A percentile compares a stretch with the other conserved stretches of the same genome.
These are phyloP conservation scores for sheep (Ovis aries) DNA, from an alignment of 2,113 vertebrate genomes.

Conservation along the genomic window DNA sequence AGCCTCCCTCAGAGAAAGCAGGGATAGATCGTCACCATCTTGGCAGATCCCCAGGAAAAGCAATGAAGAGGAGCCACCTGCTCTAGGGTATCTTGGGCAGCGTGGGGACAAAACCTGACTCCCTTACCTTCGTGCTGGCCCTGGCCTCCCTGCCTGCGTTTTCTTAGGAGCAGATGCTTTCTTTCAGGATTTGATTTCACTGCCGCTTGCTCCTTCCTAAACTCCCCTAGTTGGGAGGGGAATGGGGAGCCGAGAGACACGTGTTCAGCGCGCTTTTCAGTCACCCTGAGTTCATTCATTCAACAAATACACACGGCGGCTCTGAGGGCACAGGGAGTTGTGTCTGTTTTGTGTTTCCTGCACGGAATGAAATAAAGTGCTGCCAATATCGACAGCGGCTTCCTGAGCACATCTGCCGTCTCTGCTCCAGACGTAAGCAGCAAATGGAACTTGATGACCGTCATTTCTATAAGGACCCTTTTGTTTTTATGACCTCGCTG, in stretches of 20 bases:
- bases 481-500: neutral
- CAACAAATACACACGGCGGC: neutral
- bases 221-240: neutral
- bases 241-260: neutral
- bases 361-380: neutral
- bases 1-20: slow-evolving; percentile 18
- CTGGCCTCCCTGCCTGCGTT: neutral
- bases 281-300: neutral
- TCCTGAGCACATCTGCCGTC: neutral
- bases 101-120: neutral
- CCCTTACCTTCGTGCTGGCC: neutral
- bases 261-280: neutral
- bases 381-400: neutral
- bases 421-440: neutral
- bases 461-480: neutral
- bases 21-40: slow-evolving; percentile 9
- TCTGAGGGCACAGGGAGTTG: neutral
- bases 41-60: slow-evolving; percentile 3
- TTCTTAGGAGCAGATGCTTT: neutral
- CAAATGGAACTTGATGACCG: neutral
- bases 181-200: neutral
- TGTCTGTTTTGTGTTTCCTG: neutral
- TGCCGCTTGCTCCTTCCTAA: neutral
- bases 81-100: neutral
- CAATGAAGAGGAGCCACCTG: neutral